These are phyloP conservation scores for Tauraco hartlaubi DNA, from an alignment of 2,797 vertebrate species.

Conservation along the genomic window DNA sequence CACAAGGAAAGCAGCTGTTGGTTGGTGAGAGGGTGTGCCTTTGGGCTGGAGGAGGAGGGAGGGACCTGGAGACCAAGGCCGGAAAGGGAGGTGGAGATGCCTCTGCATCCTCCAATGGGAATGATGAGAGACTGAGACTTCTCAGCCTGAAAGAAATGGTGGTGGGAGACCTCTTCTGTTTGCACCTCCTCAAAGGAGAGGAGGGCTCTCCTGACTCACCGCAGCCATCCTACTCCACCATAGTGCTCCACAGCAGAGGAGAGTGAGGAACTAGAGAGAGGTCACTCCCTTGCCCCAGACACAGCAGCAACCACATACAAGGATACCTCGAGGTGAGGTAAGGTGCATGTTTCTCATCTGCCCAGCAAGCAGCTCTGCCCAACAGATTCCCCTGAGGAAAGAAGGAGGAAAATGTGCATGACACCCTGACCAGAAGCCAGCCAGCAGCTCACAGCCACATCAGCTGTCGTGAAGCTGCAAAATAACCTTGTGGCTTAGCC, in stretches of 20 bases:
- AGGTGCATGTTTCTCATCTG: not conserved
- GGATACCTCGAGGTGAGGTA: not conserved
- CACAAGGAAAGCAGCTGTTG: not conserved
- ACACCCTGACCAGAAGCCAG: not conserved
- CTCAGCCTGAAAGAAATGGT: not conserved
- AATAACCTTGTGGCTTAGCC: not conserved
- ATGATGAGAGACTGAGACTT: not conserved
- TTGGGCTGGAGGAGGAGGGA: not conserved
- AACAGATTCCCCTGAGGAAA: not conserved
- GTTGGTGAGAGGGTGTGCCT: not conserved
- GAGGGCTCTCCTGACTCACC: not conserved
- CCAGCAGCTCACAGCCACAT: not conserved
- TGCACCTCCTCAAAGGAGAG: not conserved
- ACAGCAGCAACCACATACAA: not conserved
- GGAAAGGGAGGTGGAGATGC: not conserved
- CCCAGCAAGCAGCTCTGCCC: not conserved
- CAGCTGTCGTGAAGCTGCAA: not conserved
- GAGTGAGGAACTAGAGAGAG: not conserved
- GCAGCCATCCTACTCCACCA: not conserved
- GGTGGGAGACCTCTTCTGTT: not conserved
- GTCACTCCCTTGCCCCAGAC: not conserved
- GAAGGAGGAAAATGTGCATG: not conserved
- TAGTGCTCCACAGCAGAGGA: not conserved
- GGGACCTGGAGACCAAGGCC: not conserved
- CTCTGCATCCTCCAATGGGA: not conserved